Base-by-base conservation (phyloP, 2,888 invertebrate species). In the Drosophila nigricruria region DNA sequence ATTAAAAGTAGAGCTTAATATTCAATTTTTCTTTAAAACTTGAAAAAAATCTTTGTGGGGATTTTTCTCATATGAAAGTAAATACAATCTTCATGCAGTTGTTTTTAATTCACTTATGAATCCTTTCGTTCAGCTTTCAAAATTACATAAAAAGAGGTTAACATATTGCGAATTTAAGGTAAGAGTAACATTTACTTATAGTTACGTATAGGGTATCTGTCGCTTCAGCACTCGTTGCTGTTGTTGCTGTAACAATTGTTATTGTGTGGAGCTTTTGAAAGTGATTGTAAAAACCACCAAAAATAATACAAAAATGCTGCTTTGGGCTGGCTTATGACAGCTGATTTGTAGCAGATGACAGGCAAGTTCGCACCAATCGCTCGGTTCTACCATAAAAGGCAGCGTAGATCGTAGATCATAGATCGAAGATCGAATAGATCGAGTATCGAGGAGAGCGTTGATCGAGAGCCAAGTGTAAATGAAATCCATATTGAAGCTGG, bases 281-380 rank as follows among this genome's bases (percentile, higher is more conserved):
- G 88, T 88, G 85, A 88, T 88, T 86, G 85, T 86, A 83, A 78
- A 73, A 77, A 74, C 53, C 53, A 62, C 62, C 70, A 68, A 83
- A 84, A 72, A 68, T 47, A 42, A 27, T 30, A 45, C 30, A 61
- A 52, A 36, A 53, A 36, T 50, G 70, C 60, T 57, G 59, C 36
- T 66, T 73, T 74, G 69, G 73, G 58, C 78, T 79, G 73, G 58
- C 78, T 81, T 82, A 81, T 87, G 88, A 87, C 83, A 88, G 83
- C 83, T 88, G 88, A 85, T 85, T 85, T 88, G 85, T 81, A 82
- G 88, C 82, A 82, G 88, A 86, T 88, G 85, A 86, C 85, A 88
- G 82, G 75, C 82, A 82, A 88, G 88, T 85, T 87, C 79, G 85
- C 88, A 72, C 84, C 84, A 83, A 70, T 66, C 77, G 70, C 64